A percentile compares a stretch with the other conserved stretches of the same genome.
Conservation (phyloP, 2,888 invertebrate species). For the Oscheius myriophilus region DNA sequence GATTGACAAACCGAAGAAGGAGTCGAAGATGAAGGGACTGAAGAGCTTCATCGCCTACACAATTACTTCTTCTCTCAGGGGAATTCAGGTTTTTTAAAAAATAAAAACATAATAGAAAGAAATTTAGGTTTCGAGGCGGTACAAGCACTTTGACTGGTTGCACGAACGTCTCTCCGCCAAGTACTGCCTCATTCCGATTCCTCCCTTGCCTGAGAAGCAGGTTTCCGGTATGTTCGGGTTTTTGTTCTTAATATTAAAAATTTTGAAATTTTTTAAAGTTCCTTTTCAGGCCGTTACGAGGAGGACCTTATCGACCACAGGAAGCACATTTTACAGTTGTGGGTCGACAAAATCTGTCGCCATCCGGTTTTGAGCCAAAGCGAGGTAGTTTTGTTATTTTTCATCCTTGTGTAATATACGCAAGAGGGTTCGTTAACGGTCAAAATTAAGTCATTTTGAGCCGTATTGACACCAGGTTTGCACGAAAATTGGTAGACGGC, state of each 20-base stretch:
- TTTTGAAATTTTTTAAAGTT: background rate
- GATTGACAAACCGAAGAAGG: slow-evolving; percentile 94
- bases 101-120: slow-evolving; percentile 72
- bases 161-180: slow-evolving; percentile 92
- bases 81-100: slow-evolving; percentile 56
- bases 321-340: slow-evolving; percentile 90
- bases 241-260: background rate
- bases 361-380: slow-evolving; percentile 92
- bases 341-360: slow-evolving; percentile 93
- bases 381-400: slow-evolving; percentile 38
- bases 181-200: slow-evolving; percentile 91
- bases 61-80: slow-evolving; percentile 84
- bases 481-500: no score
- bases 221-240: slow-evolving; percentile 78
- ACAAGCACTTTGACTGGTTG: slow-evolving; percentile 99
- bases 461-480: no score
- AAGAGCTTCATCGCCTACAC: slow-evolving; percentile 98
- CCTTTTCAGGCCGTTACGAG: slow-evolving; percentile 84
- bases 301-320: slow-evolving; percentile 95
- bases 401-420: no score
- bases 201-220: slow-evolving; percentile 96
- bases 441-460: no score
- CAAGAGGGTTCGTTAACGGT: no score
- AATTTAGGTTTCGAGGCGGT: slow-evolving; percentile 86
- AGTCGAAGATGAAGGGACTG: slow-evolving; percentile 91